Evolutionary conservation across 2,888 invertebrate genomes (phyloP).

Genomic region (Aplocera efformata): DNA sequence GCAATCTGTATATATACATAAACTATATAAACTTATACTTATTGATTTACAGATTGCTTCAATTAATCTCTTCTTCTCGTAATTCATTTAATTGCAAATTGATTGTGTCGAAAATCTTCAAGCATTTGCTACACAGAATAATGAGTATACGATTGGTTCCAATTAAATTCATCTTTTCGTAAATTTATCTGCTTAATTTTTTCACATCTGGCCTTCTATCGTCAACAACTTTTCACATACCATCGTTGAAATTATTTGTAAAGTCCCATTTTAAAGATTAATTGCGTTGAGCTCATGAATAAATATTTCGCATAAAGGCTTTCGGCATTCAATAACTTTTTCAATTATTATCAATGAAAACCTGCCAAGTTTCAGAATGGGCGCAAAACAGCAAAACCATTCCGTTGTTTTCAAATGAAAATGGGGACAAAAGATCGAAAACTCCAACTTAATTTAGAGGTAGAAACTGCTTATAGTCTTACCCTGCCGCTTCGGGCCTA

Average conservation of each 20-base stretch:
- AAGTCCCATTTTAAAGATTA: slow-evolving; percentile 18
- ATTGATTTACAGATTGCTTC: no score
- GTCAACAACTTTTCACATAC: background rate
- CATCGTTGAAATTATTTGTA: slow-evolving; percentile 18
- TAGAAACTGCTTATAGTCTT: slow-evolving; percentile 12
- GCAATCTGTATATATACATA: no score
- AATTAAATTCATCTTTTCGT: slow-evolving; percentile 3
- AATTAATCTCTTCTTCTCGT: no score
- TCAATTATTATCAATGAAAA: slow-evolving; percentile 44
- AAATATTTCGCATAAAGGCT: slow-evolving; percentile 31
- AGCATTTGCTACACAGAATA: no score
- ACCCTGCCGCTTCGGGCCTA: slow-evolving; percentile 5
- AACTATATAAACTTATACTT: no score
- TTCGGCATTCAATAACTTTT: slow-evolving; percentile 47
- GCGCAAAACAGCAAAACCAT: slow-evolving; percentile 14
- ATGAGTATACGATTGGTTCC: no score
- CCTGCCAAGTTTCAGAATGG: slow-evolving; percentile 37
- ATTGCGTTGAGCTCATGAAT: slow-evolving; percentile 27
- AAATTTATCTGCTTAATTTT: no score
- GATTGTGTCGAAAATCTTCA: no score
- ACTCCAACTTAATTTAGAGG: slow-evolving; percentile 10
- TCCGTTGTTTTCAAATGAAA: slow-evolving; percentile 17
- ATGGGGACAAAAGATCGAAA: slow-evolving; percentile 9
- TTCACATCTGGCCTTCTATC: no score
- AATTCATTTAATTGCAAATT: no score